These are phyloP conservation scores for Danionella dracula DNA, from an alignment of 2,797 vertebrate species.

Conservation along the genomic window DNA sequence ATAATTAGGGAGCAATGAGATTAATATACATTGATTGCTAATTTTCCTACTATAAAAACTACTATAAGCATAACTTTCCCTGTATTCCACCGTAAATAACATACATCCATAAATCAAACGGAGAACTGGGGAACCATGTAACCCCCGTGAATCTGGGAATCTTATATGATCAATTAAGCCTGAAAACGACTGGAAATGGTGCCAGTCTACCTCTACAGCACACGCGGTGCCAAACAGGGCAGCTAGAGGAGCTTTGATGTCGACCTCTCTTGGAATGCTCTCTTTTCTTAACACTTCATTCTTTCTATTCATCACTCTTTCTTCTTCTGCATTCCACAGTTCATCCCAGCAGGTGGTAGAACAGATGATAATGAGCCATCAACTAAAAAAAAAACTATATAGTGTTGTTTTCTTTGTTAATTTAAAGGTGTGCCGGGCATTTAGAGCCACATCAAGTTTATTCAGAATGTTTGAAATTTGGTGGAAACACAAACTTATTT, in stretches of 20 bases:
- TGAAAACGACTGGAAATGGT: background rate
- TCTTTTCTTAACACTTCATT: constrained; percentile 34
- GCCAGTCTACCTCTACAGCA: background rate
- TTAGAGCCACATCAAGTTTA: no score
- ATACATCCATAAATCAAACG: no score
- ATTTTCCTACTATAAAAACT: no score
- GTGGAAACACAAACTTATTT: no score
- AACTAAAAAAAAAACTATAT: background rate
- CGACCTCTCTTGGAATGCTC: constrained; percentile 39
- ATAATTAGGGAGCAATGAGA: no score
- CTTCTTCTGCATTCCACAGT: background rate
- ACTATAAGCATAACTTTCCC: no score
- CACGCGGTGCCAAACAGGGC: constrained; percentile 44
- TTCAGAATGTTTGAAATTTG: background rate
- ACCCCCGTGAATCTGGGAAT: no score
- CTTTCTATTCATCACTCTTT: constrained; percentile 8
- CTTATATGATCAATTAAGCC: background rate
- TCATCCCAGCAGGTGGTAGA: constrained; percentile 34
- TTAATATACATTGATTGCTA: no score
- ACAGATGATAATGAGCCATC: constrained; percentile 7
- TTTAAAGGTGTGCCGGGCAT: no score
- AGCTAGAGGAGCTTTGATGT: constrained; percentile 51
- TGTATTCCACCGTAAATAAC: no score
- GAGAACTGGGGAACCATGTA: no score
- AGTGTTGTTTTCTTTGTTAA: background rate